Evolutionary conservation across 2,113 vertebrate species (phyloP), one percentile per base, ranked within the genome.

Genomic region (Vimba vimba): DNA sequence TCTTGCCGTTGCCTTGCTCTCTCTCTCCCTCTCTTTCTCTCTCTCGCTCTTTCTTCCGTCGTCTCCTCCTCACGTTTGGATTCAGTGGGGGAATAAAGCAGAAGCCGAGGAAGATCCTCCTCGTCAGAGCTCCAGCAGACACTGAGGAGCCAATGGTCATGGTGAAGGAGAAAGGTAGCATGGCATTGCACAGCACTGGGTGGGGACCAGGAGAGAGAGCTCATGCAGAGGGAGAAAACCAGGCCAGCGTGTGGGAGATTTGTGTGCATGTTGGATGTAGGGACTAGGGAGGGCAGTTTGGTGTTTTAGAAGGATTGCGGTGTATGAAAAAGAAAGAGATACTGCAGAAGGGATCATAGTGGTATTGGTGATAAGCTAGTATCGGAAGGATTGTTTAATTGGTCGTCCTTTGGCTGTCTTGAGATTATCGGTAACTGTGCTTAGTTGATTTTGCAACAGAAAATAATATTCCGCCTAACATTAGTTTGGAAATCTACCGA

Each of bases 151-250:
- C 85, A 88, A 90, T 90, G 89, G 89, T 90, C 89, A 90, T 90
- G 89, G 89, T 90, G 89, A 90, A 90, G 89, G 89, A 90, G 89
- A 90, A 90, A 90, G 89, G 89, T 90, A 90, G 87, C 85, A 85
- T 85, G 87, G 50, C 43, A 25, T 78, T 82, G 23, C 66, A 73
- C 74, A 82, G 33, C 62, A 39, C 57, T 78, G 78, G 60, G 84
- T 50, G 74, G 62, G 79, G 73, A 83, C 47, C 25, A 33, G 62
- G 25, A 78, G 43, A 69, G 57, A 55, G 64, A 69, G 36, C 74
- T 75, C 21, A 23, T 25, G 13, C 71, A 78, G 62, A 47, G 60
- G 27, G 45, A 45, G 86, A 79, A 71, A 83, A 69, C n/a, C 62
- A 78, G 62, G 81, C 80, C 86, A 79, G 84, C 59, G 25, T 83